These are phyloP conservation scores for Neoarius graeffei DNA, from an alignment of 2,113 vertebrate species.

Conservation along the genomic window DNA sequence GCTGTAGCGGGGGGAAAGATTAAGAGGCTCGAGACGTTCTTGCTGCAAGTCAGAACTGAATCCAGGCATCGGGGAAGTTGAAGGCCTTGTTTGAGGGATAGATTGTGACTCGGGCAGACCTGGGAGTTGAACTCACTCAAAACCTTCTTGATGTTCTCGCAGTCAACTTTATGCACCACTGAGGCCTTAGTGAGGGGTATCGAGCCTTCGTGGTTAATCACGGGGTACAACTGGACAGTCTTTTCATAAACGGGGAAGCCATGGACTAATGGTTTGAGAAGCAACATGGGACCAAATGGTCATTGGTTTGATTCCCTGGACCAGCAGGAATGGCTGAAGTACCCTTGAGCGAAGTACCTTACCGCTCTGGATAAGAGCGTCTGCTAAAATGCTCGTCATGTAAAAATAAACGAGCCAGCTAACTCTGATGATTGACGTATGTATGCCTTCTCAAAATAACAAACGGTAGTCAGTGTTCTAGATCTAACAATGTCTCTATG, in stretches of 20 bases:
- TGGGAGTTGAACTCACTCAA: background rate
- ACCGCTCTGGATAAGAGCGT: too few species aligned
- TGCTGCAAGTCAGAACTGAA: background rate
- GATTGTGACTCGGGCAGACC: background rate
- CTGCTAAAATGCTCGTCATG: too few species aligned
- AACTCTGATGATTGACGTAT: background rate
- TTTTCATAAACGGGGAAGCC: too few species aligned
- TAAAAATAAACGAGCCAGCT: background rate
- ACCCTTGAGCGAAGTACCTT: too few species aligned
- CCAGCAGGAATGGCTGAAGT: too few species aligned
- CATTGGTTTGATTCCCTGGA: too few species aligned
- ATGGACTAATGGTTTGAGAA: too few species aligned
- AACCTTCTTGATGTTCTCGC: background rate
- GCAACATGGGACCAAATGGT: too few species aligned
- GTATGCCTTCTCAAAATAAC: background rate
- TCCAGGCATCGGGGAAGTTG: background rate
- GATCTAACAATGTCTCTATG: background rate
- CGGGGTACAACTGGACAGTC: background rate
- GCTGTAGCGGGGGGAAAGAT: background rate
- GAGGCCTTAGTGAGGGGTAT: background rate
- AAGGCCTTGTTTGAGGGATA: background rate
- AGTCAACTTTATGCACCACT: background rate
- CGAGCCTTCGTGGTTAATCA: background rate
- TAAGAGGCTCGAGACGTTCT: background rate
- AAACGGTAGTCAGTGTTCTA: background rate